phyloP scores from a whole-genome alignment of 1,140 invertebrate species.

The Planococcus citri region DNA sequence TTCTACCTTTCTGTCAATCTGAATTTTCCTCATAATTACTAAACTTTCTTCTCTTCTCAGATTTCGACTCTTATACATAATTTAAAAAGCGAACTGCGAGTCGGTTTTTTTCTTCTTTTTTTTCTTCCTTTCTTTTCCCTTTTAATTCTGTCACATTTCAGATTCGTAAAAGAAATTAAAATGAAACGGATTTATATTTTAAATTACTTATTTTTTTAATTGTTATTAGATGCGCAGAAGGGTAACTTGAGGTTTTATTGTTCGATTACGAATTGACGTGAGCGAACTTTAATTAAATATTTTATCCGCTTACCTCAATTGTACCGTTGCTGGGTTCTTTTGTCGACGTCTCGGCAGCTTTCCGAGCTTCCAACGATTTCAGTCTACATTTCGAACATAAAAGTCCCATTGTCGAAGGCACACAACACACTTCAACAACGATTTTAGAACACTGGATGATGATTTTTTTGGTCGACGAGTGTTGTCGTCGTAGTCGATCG shows the following conservation, averaged over 20 bases:
- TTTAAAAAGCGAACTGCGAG: neutral
- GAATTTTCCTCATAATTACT: constrained; percentile 7
- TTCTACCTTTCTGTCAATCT: neutral
- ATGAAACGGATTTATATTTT: neutral
- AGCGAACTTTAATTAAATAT: neutral
- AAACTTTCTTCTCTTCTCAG: neutral
- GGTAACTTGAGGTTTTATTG: neutral
- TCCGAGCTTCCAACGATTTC: neutral
- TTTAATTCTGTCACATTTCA: neutral
- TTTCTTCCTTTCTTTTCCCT: no score
- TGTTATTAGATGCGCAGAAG: neutral
- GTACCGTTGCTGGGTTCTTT: neutral
- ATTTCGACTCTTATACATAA: neutral
- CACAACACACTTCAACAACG: neutral
- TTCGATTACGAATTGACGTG: neutral
- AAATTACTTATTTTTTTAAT: constrained; percentile 6
- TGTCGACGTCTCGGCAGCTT: no score
- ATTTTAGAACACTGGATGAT: no score
- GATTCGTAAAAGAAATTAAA: constrained; percentile 1
- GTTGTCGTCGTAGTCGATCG: no score
- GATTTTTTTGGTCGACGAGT: no score
- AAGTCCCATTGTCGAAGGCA: neutral
- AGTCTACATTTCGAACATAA: neutral
- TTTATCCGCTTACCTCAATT: neutral
- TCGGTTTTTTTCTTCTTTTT: neutral